Evolutionary conservation across 1,140 invertebrate species (phyloP).

Genomic region (Drosophila aff.): DNA sequence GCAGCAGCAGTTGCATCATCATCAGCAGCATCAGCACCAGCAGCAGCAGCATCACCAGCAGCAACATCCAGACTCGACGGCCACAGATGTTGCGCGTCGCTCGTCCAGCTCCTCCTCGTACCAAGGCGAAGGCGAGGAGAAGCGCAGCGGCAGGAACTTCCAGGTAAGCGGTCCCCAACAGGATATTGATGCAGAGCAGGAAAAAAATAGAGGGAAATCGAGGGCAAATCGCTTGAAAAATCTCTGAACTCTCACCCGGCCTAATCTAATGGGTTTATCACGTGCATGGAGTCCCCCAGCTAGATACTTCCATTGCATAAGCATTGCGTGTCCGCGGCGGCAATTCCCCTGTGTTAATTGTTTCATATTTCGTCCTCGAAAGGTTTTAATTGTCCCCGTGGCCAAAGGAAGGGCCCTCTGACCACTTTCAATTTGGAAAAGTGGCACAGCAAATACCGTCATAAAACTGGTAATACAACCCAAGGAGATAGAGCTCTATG

Average conservation of each 20-base stretch:
- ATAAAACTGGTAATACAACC: constrained; percentile 50
- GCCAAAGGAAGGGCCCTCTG: not conserved
- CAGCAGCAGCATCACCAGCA: constrained; percentile 66
- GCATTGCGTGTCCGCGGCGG: constrained; percentile 58
- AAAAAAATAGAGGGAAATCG: constrained; percentile 1
- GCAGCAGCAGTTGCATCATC: constrained; percentile 42
- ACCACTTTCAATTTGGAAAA: constrained; percentile 75
- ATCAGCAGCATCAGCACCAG: constrained; percentile 40
- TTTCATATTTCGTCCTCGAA: constrained; percentile 76
- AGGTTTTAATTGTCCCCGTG: constrained; percentile 65
- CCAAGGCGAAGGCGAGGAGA: constrained; percentile 78
- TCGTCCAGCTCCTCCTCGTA: constrained; percentile 78
- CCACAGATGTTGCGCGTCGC: constrained; percentile 79
- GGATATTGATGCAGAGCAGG: constrained; percentile 50
- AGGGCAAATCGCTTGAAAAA: constrained; percentile 38
- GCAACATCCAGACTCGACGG: constrained; percentile 83
- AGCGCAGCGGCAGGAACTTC: constrained; percentile 80
- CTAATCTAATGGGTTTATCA: constrained; percentile 62
- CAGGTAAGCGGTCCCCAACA: constrained; percentile 76
- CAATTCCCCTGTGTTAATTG: constrained; percentile 76
- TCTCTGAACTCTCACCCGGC: constrained; percentile 25
- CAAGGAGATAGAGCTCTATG: constrained; percentile 46
- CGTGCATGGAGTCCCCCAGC: constrained; percentile 33
- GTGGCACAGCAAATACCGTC: constrained; percentile 62
- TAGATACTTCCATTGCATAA: constrained; percentile 58